Evolutionary conservation across 2,888 invertebrate genomes (phyloP).

Genomic region (Imbricaverruca yamaguchii): DNA sequence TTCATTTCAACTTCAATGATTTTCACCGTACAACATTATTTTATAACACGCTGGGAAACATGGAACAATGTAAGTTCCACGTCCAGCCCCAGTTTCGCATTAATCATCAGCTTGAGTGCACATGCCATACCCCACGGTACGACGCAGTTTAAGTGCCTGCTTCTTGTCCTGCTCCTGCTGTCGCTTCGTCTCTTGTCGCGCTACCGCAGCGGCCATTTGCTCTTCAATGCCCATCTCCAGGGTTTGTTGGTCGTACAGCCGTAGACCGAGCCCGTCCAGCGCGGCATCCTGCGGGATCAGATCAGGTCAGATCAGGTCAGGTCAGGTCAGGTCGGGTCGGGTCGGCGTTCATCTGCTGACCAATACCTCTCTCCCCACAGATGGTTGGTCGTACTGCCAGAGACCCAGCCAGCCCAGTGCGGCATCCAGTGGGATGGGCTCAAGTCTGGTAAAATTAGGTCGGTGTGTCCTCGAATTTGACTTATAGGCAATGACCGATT

Average conservation of each 20-base stretch:
- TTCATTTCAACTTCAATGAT: neutral
- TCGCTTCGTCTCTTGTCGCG: neutral
- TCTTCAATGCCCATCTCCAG: neutral
- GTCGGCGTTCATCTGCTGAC: too few species aligned
- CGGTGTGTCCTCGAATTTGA: too few species aligned
- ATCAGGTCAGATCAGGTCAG: too few species aligned
- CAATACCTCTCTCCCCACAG: too few species aligned
- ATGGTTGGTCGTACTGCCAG: too few species aligned
- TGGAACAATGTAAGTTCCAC: neutral
- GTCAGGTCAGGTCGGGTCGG: too few species aligned
- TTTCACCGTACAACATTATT: neutral
- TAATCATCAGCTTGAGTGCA: neutral
- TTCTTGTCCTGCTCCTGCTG: neutral
- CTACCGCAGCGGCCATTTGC: neutral
- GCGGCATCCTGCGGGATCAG: neutral
- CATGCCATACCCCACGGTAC: neutral
- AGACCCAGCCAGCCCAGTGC: too few species aligned
- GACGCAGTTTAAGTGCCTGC: neutral
- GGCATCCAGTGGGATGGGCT: too few species aligned
- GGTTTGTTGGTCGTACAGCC: slow-evolving; percentile 4
- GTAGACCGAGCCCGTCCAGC: neutral
- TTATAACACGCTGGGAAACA: too few species aligned
- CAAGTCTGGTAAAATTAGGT: too few species aligned
- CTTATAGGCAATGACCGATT: too few species aligned
- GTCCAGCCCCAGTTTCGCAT: neutral